These are phyloP conservation scores for Phalacrocorax pelagicus DNA, from an alignment of 2,113 vertebrate species.

Conservation along the genomic window DNA sequence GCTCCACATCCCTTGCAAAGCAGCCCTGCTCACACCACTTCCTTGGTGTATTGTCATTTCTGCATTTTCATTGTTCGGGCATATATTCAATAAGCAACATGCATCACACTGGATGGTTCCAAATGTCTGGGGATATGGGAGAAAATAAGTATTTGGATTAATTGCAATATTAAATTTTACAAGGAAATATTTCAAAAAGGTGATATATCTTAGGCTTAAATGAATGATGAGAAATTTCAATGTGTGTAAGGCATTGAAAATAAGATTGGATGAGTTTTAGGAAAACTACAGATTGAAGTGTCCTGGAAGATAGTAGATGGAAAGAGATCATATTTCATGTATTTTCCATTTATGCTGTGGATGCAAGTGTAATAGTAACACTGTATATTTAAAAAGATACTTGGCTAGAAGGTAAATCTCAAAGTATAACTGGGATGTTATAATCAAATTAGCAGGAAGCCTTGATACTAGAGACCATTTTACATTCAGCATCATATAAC, in stretches of 20 bases:
- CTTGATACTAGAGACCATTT: background rate
- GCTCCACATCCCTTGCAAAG: background rate
- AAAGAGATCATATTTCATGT: background rate
- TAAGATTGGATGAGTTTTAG: background rate
- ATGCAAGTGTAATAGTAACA: background rate
- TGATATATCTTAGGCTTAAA: background rate
- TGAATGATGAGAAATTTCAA: background rate
- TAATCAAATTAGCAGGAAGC: background rate
- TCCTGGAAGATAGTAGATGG: background rate
- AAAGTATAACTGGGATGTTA: background rate
- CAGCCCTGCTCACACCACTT: background rate
- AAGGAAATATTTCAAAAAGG: background rate
- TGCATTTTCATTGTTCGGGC: rapidly evolving
- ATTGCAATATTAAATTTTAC: background rate
- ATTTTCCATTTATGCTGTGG: background rate
- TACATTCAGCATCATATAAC: background rate
- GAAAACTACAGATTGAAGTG: background rate
- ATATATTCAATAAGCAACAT: background rate
- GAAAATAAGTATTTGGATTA: background rate
- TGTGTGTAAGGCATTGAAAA: background rate
- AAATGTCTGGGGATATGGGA: background rate
- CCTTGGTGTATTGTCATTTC: background rate
- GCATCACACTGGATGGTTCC: background rate
- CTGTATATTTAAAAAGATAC: background rate
- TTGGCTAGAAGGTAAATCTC: background rate